Percentiles rank a stretch among this genome's conserved stretches.
Conservation (phyloP, 2,888 invertebrate species). For the Sipunculus nudus region DNA sequence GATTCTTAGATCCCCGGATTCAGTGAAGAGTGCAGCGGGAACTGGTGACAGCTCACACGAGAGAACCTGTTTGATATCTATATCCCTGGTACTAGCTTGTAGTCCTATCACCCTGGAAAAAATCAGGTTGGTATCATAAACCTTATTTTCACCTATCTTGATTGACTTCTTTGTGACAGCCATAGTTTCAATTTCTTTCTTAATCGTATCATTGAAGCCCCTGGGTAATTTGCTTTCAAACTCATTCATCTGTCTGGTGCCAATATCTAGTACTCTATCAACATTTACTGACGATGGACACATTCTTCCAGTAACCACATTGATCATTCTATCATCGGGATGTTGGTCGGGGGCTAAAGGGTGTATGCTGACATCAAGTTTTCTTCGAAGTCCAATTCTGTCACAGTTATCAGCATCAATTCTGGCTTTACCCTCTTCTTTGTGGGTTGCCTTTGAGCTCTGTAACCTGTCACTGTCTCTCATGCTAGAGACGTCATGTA, state of each 20-base stretch:
- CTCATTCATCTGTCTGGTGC: constrained; percentile 8
- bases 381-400: constrained; percentile 17
- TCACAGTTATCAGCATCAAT: constrained; percentile 25
- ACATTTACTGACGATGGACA: constrained; percentile 16
- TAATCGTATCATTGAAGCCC: constrained; percentile 8
- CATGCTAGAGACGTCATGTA: constrained; percentile 9
- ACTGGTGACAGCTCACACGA: constrained; percentile 14
- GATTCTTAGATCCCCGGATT: constrained; percentile 18
- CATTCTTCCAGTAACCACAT: constrained; percentile 15
- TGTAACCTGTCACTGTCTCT: neutral
- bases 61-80: constrained; percentile 13
- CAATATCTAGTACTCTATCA: constrained; percentile 6
- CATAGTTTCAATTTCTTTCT: constrained; percentile 16
- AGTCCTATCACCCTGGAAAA: constrained; percentile 18
- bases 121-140: constrained; percentile 23
- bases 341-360: constrained; percentile 26
- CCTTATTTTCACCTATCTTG: constrained; percentile 2
- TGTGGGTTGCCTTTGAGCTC: constrained; percentile 13
- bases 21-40: constrained; percentile 18
- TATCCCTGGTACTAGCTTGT: constrained; percentile 5
- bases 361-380: constrained; percentile 19
- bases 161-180: constrained; percentile 11
- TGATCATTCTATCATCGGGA: constrained; percentile 8
- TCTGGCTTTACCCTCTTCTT: constrained; percentile 27
- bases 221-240: constrained; percentile 2